Conservation (phyloP, 2,888 invertebrate genomes). For the Cryptus armator region DNA sequence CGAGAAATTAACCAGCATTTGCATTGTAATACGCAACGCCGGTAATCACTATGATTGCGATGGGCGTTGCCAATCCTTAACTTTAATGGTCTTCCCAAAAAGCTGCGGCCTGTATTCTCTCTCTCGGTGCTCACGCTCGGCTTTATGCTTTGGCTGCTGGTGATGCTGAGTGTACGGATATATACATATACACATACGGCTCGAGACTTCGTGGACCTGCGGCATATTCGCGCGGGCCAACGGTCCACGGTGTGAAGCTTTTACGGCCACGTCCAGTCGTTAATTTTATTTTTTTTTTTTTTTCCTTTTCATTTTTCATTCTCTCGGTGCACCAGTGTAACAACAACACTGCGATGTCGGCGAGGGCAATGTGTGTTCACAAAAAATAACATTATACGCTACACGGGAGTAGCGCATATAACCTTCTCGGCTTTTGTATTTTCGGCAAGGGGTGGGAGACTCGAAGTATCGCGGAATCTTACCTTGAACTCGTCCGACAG, state of each 20-base stretch:
- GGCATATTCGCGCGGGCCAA: constrained; percentile 56
- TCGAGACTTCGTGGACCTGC: constrained; percentile 31
- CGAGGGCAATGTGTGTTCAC: constrained; percentile 8
- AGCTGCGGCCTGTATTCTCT: constrained; percentile 69
- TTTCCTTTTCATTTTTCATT: constrained; percentile 59
- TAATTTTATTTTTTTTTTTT: constrained; percentile 71
- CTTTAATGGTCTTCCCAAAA: constrained; percentile 81
- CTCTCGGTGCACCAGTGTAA: constrained; percentile 68
- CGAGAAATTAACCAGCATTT: constrained; percentile 79
- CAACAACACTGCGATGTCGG: constrained; percentile 47
- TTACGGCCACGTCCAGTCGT: constrained; percentile 78
- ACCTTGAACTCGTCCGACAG: constrained; percentile 37
- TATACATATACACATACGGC: constrained; percentile 17
- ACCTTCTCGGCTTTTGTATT: constrained; percentile 59
- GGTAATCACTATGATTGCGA: constrained; percentile 82
- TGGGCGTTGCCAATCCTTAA: constrained; percentile 80
- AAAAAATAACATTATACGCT: constrained; percentile 52
- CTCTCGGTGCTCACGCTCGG: constrained; percentile 43
- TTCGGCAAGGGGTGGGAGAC: constrained; percentile 50
- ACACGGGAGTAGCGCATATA: constrained; percentile 50
- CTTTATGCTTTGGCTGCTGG: constrained; percentile 29
- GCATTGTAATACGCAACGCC: constrained; percentile 79
- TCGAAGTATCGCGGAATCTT: constrained; percentile 57
- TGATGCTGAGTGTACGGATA: constrained; percentile 10
- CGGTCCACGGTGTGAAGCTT: constrained; percentile 74